Evolutionary conservation across 2,888 invertebrate genomes (phyloP).

Genomic region (Cryptus viduatorius): DNA sequence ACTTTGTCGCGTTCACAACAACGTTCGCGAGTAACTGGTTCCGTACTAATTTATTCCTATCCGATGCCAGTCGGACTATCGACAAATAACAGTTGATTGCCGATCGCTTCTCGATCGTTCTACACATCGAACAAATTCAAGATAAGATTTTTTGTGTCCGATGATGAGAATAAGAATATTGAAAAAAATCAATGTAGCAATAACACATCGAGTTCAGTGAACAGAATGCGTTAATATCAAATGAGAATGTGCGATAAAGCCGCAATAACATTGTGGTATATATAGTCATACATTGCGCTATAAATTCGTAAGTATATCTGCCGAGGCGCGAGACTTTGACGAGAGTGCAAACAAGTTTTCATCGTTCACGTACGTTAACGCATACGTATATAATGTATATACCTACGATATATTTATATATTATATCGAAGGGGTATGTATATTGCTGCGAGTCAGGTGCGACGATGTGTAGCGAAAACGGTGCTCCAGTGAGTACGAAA

Average conservation of each 20-base stretch:
- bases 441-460: constrained; percentile 37
- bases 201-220: constrained; percentile 45
- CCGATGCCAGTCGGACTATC: neutral
- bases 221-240: constrained; percentile 39
- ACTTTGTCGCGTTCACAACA: neutral
- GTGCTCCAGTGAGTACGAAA: constrained; percentile 27
- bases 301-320: constrained; percentile 19
- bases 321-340: constrained; percentile 39
- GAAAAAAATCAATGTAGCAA: neutral
- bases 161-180: neutral
- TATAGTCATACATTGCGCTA: constrained; percentile 3
- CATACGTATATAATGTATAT: neutral
- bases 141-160: neutral
- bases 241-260: neutral
- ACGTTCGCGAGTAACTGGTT: constrained; percentile 30
- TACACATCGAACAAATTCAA: neutral
- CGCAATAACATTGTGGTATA: neutral
- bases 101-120: neutral
- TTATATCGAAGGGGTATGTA: neutral
- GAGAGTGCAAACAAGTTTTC: constrained; percentile 56
- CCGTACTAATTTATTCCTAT: constrained; percentile 10
- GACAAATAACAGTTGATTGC: constrained; percentile 10
- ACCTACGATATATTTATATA: neutral
- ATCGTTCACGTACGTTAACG: constrained; percentile 24
- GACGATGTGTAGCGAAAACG: constrained; percentile 47